These are phyloP conservation scores for Esox lucius DNA, from an alignment of 2,797 vertebrate genomes.

Conservation along the genomic window DNA sequence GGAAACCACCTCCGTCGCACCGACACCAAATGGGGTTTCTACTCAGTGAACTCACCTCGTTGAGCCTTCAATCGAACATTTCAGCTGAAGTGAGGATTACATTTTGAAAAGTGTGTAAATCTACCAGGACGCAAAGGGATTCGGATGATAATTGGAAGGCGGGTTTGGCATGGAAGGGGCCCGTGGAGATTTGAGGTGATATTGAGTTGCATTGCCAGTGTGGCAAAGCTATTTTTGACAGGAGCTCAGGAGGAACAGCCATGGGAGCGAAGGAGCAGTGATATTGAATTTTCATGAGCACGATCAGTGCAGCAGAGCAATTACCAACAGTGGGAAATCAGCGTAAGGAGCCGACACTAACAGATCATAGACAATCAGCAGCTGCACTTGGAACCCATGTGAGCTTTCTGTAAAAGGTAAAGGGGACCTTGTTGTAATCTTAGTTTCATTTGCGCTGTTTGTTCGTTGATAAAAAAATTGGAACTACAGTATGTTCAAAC, in stretches of 20 bases:
- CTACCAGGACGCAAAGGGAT: conserved; percentile 30
- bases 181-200: conserved; percentile 51
- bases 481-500: no score
- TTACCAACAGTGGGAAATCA: conserved; percentile 46
- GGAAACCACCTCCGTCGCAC: not conserved
- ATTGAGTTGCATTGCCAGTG: conserved; percentile 41
- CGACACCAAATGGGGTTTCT: not conserved
- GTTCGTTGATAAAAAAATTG: not conserved
- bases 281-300: conserved; percentile 62
- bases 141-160: conserved; percentile 46
- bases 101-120: conserved; percentile 40
- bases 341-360: conserved; percentile 20
- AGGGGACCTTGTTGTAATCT: not conserved
- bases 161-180: conserved; percentile 8
- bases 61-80: conserved; percentile 20
- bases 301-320: conserved; percentile 48
- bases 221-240: conserved; percentile 59
- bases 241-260: conserved; percentile 52
- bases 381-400: conserved; percentile 20
- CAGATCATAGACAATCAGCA: conserved; percentile 24
- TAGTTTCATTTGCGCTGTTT: not conserved
- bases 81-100: conserved; percentile 12
- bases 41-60: conserved; percentile 18
- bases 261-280: conserved; percentile 46
- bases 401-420: not conserved